A percentile compares a stretch with the other conserved stretches of the same genome.
These are phyloP conservation scores for Erinaceus europaeus DNA, from an alignment of 2,113 vertebrate genomes.

Conservation along the genomic window DNA sequence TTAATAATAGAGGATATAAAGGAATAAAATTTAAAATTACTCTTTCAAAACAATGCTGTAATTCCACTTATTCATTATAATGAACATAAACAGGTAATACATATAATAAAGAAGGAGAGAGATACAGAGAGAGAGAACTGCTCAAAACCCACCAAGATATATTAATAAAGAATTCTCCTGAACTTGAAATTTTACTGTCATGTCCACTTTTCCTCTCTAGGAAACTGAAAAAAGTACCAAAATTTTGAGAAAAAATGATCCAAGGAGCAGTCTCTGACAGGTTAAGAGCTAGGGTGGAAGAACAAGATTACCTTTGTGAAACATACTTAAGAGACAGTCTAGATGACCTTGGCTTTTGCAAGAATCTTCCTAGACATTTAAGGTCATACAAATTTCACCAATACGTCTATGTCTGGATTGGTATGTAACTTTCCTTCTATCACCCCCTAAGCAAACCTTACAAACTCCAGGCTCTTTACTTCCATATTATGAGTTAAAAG, in stretches of 20 bases:
- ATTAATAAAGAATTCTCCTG: slow-evolving; percentile 18
- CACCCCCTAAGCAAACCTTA: slow-evolving; percentile 35
- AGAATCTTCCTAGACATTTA: slow-evolving; percentile 42
- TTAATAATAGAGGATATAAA: not conserved
- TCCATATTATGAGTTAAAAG: slow-evolving; percentile 54
- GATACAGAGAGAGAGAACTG: slow-evolving; percentile 30
- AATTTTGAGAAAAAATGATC: slow-evolving; percentile 27
- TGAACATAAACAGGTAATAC: not conserved
- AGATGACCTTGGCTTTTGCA: slow-evolving; percentile 54
- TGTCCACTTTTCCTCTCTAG: not conserved
- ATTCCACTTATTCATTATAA: not conserved
- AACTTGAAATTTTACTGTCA: not conserved
- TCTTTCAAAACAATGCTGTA: not conserved
- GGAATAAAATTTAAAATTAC: not conserved
- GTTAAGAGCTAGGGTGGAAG: not conserved
- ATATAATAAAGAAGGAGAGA: not conserved
- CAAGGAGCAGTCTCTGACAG: slow-evolving; percentile 12
- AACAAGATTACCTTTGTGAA: slow-evolving; percentile 44
- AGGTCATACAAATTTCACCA: slow-evolving; percentile 38
- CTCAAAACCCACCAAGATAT: not conserved
- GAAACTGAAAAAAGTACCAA: not conserved
- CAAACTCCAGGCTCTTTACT: slow-evolving; percentile 44
- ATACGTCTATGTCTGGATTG: slow-evolving; percentile 42
- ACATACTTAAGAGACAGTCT: slow-evolving; percentile 52
- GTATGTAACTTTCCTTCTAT: slow-evolving; percentile 46